A percentile compares a stretch with the other conserved stretches of the same genome.
Conservation (phyloP, 2,797 vertebrate genomes). For the Squalus acanthias region DNA sequence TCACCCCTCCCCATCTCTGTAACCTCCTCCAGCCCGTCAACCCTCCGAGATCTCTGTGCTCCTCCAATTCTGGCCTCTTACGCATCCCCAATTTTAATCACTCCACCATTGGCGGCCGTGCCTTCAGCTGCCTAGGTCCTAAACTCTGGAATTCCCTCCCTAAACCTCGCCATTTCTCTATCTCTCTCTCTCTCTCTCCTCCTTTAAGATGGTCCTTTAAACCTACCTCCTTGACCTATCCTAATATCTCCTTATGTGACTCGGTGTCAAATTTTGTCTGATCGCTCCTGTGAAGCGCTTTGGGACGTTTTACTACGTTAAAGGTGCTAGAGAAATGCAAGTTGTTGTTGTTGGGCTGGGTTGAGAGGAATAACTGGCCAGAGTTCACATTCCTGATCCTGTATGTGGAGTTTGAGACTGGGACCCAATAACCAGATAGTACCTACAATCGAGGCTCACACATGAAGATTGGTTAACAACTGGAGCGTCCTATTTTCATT, state of each 20-base stretch:
- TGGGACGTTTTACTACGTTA: neutral
- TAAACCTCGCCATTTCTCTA: neutral
- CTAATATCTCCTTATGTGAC: neutral
- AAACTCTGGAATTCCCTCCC: neutral
- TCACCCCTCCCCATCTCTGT: neutral
- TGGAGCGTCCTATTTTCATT: neutral
- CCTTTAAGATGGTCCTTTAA: neutral
- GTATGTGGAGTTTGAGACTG: neutral
- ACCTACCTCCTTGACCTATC: neutral
- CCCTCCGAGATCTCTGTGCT: neutral
- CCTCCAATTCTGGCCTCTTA: neutral
- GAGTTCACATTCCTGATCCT: neutral
- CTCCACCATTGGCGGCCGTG: neutral
- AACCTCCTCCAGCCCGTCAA: neutral
- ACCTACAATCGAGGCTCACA: neutral
- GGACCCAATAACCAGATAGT: neutral
- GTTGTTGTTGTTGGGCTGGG: neutral
- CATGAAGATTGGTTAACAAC: neutral
- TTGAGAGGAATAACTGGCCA: neutral
- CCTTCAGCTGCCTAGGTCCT: neutral
- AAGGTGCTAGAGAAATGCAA: neutral
- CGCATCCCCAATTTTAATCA: neutral
- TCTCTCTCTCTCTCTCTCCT: neutral
- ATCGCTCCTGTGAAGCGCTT: no score
- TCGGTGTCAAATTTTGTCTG: neutral